Evolutionary conservation across 2,797 vertebrate genomes (phyloP), one percentile per base, ranked within the genome.

Genomic region (Triplophysa bombifrons): DNA sequence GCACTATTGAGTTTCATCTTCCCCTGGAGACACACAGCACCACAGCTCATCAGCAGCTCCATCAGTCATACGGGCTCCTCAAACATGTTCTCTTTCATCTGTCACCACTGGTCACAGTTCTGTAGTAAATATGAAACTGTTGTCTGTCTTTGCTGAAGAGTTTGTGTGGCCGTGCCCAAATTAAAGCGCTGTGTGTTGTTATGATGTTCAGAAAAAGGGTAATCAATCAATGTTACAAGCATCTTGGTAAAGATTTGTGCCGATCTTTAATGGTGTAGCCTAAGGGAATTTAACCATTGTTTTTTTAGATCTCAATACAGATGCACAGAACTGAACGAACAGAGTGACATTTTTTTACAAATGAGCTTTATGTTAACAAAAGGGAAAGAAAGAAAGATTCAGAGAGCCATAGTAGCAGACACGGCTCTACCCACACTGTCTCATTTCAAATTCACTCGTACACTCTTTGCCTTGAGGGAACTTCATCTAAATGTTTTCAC

Each of bases 1-100:
- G 67, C 76, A 64, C 76, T 78, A 71, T 71, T 78, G 76, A 78
- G 50, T 64, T 78, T 78, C 66, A 78, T 78, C 56, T 78, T 78
- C 46, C 25, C 3, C 67, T 30, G n/a, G 76, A 71, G 67, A 71
- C 64, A n/a, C 38, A 34, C 51, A 30, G 74, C 64, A 68, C 38
- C 44, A 17, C 58, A 63, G n/a, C 67, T 41, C 67, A 64, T 78
- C 67, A 71, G 61, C 56, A n/a, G 27, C 56, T n/a, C 67, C 74
- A 76, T 76, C 74, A 58, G 34, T 68, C 74, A 76, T 41, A 55
- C 73, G 22, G 27, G 9, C 72, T 38, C n/a, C 51, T 76, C 34
- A n/a, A 65, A 65, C 60, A 38, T 74, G 50, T 76, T 46, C 6
- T 50, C 44, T 30, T 56, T 58, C 51, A 60, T 76, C 75, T 69